Evolutionary conservation across 2,113 vertebrate species (phyloP), one percentile per base, ranked within the genome.

Genomic region (Bettongia penicillata): DNA sequence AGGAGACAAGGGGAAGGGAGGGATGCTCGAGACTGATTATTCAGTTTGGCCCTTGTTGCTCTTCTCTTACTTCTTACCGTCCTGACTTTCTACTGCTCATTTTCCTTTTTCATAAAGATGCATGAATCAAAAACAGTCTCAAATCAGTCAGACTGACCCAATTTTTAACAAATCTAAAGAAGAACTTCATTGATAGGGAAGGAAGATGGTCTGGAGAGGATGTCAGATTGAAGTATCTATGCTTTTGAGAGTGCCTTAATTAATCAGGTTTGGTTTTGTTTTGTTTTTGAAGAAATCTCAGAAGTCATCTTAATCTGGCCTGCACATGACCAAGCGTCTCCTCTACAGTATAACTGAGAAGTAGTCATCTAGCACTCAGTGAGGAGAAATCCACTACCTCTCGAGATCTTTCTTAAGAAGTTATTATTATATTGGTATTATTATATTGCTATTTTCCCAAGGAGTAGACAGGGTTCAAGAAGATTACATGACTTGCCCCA

Each of bases 381-480:
- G 25, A 55, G 25, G 55, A 61, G 26, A 31, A 61, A 61, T 61
- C 9, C 55, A 61, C 55, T 61, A 10, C 55, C 55, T 61, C 55
- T 3, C 22, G 68, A 77, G 14, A 77, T 6, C 12, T 37, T 77
- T 77, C 3, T 77, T 77, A 77, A 77, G 37, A 77, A 77, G 14
- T n/a, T n/a, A 77, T 77, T n/a, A n/a, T 77, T n/a, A n/a, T 5
- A n/a, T n/a, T 22, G 68, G 16, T 55, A 77, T 77, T n/a, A 77
- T 77, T n/a, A 48, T 48, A 77, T n/a, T 77, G 16, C 37, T 77
- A n/a, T 77, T 77, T 77, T 77, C 37, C 68, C 14, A 37, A 31
- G 28, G 23, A 99, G 99, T 0, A 99, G 98, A n/a, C 99, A 99
- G 0, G 0, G 99, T 98, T 43, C 37, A 43, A 2, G 37, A 77